Conservation (phyloP, 2,113 vertebrate species). For the Nibea coibor region DNA sequence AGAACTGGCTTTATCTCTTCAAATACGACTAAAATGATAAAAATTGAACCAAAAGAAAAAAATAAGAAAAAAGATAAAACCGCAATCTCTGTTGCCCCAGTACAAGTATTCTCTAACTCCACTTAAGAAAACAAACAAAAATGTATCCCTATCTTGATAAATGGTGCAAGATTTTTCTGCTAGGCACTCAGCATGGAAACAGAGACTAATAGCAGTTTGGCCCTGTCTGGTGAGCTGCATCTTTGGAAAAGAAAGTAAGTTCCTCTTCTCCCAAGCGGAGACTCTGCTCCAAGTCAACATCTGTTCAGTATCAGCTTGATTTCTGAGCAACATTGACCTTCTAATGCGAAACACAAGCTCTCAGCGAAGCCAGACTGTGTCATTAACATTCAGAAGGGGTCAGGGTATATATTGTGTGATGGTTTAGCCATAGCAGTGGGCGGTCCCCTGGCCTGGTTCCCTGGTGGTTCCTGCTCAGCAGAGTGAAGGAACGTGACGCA, state of each 20-base stretch:
- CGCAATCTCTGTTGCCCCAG: not conserved
- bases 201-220: constrained; percentile 39
- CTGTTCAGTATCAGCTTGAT: constrained; percentile 73
- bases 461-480: constrained; percentile 43
- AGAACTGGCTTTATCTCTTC: not conserved
- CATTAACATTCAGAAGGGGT: constrained; percentile 66
- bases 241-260: constrained; percentile 36
- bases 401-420: constrained; percentile 57
- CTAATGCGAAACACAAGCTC: constrained; percentile 70
- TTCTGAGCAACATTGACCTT: constrained; percentile 55
- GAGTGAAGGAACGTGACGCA: constrained; percentile 48
- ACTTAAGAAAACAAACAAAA: not conserved
- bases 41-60: not conserved
- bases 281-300: constrained; percentile 72
- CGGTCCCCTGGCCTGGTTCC: constrained; percentile 55
- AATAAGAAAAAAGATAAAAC: not conserved
- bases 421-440: constrained; percentile 45
- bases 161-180: constrained; percentile 16
- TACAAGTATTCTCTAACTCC: not conserved
- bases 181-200: constrained; percentile 40
- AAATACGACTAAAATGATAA: not conserved
- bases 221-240: constrained; percentile 26
- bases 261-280: constrained; percentile 39
- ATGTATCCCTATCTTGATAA: constrained; percentile 8
- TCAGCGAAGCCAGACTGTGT: constrained; percentile 40